Conservation (phyloP, 2,888 invertebrate species). For the Agrilus cyanescens region DNA sequence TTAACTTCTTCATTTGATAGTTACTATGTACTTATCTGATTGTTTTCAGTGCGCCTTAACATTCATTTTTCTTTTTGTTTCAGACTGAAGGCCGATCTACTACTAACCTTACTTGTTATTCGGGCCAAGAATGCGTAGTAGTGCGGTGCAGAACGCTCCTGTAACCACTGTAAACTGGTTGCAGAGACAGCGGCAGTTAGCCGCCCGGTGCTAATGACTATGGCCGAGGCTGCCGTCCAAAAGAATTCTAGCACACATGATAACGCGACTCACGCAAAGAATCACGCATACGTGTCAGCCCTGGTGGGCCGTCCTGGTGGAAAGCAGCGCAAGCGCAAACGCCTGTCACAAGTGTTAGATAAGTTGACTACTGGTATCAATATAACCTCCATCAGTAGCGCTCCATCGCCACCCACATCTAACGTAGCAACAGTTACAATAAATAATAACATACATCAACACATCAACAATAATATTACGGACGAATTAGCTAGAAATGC, state of each 20-base stretch:
- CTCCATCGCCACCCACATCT: slow-evolving; percentile 20
- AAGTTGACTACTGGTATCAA: slow-evolving; percentile 45
- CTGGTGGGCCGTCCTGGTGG: slow-evolving; percentile 49
- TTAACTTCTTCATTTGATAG: too few species aligned
- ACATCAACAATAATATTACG: slow-evolving; percentile 30
- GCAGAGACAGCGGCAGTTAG: slow-evolving; percentile 44
- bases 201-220: slow-evolving; percentile 53
- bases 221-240: slow-evolving; percentile 55
- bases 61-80: too few species aligned
- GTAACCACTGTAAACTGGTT: slow-evolving; percentile 1
- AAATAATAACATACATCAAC: slow-evolving; percentile 37
- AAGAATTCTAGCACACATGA: slow-evolving; percentile 33
- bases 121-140: too few species aligned
- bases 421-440: slow-evolving; percentile 28
- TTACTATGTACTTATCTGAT: too few species aligned
- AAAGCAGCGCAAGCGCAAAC: slow-evolving; percentile 64
- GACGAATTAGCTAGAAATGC: slow-evolving; percentile 21
- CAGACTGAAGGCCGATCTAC: too few species aligned
- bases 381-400: slow-evolving; percentile 7
- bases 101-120: too few species aligned
- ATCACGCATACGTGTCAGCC: slow-evolving; percentile 43
- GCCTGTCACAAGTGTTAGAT: slow-evolving; percentile 70
- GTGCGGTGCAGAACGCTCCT: neutral
- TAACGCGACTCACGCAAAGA: slow-evolving; percentile 43
- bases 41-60: too few species aligned